Conservation (phyloP, 2,888 invertebrate genomes). For the Himalopsyche tibetana region DNA sequence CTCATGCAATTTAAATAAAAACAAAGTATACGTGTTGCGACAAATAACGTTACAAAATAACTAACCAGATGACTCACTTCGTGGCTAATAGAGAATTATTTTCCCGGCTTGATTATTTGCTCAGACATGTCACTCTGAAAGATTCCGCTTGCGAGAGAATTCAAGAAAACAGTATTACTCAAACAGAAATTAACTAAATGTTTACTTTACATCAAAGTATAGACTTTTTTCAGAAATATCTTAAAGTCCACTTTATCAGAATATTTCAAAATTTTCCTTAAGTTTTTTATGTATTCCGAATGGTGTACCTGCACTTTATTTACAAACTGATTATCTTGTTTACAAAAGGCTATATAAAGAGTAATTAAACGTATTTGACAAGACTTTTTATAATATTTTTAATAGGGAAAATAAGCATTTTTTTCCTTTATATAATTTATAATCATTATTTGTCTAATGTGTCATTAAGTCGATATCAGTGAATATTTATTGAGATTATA, state of each 20-base stretch:
- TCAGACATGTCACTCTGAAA: background rate
- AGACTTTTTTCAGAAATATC: background rate
- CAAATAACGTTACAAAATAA: background rate
- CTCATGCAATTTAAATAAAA: background rate
- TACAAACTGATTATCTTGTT: background rate
- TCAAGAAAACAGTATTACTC: background rate
- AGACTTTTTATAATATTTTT: background rate
- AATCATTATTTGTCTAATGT: background rate
- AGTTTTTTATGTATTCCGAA: background rate
- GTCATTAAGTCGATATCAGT: too few species aligned
- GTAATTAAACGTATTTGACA: background rate
- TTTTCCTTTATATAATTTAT: background rate
- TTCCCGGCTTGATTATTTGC: background rate
- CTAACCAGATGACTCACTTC: conserved; percentile 9
- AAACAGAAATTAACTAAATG: background rate
- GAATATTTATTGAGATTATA: too few species aligned
- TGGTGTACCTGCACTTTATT: background rate
- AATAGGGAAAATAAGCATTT: background rate
- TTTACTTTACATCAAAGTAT: background rate
- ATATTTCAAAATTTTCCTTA: conserved; percentile 4
- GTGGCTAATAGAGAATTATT: background rate
- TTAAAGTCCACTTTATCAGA: background rate
- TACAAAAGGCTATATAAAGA: background rate
- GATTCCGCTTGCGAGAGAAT: background rate
- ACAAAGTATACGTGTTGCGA: background rate